Conservation (phyloP, 2,113 vertebrate species). For the Zosterops hypoxanthus region DNA sequence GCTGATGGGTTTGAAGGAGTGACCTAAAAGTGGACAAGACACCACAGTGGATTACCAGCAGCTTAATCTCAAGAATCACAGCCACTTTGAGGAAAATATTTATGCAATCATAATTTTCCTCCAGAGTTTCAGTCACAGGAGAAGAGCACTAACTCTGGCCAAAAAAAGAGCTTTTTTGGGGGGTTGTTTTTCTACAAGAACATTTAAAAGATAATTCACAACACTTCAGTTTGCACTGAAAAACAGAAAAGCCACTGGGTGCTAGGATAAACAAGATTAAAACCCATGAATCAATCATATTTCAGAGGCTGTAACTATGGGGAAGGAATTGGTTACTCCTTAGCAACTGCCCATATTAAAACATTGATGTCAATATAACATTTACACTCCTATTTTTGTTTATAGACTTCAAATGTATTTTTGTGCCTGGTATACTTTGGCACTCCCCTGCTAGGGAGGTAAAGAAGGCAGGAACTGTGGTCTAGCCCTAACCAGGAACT, state of each 20-base stretch:
- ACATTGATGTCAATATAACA: background rate
- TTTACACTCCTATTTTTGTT: slow-evolving; percentile 2
- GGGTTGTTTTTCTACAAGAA: background rate
- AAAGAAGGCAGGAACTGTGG: background rate
- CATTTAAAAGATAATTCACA: background rate
- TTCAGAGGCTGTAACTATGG: background rate
- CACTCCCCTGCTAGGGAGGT: background rate
- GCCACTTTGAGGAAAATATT: background rate
- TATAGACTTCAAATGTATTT: background rate
- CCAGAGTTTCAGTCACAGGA: background rate
- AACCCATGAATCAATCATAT: background rate
- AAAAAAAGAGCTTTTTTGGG: fast-evolving
- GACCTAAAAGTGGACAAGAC: background rate
- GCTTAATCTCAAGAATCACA: background rate
- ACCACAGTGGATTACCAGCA: background rate
- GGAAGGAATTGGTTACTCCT: background rate
- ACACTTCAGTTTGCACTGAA: background rate
- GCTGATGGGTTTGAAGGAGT: background rate
- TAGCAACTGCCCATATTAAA: background rate
- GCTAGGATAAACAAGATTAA: background rate
- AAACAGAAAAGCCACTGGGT: background rate
- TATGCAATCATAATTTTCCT: background rate
- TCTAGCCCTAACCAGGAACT: background rate
- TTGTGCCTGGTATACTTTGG: background rate
- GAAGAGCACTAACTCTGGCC: background rate